These are phyloP conservation scores for Diorhabda sublineata DNA, from an alignment of 1,140 invertebrate species.

Conservation along the genomic window DNA sequence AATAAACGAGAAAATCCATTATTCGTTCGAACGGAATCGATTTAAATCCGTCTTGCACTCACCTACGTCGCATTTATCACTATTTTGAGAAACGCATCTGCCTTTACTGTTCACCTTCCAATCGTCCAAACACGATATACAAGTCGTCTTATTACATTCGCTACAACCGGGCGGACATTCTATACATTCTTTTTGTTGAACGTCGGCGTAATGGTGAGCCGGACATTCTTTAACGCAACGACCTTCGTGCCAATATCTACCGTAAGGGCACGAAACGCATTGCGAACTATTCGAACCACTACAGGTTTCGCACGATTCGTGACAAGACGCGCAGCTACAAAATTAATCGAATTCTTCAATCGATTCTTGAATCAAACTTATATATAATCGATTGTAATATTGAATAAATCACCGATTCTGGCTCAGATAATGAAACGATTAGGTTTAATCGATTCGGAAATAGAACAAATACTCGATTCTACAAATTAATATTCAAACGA, in stretches of 20 bases:
- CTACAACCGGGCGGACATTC: constrained; percentile 69
- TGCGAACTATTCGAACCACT: constrained; percentile 69
- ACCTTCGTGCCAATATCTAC: constrained; percentile 63
- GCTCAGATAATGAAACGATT: too few species aligned
- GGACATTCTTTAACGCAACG: constrained; percentile 64
- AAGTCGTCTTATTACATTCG: constrained; percentile 63
- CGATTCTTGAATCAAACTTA: too few species aligned
- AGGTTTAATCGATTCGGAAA: too few species aligned
- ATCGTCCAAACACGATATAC: constrained; percentile 63
- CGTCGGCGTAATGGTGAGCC: constrained; percentile 66
- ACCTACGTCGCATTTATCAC: constrained; percentile 61
- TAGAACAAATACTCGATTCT: too few species aligned
- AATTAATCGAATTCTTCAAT: too few species aligned
- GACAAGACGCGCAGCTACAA: constrained; percentile 68
- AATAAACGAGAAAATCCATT: constrained; percentile 20
- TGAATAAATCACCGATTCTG: too few species aligned
- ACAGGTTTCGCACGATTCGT: constrained; percentile 77
- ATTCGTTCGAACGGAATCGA: not conserved
- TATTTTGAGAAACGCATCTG: constrained; percentile 62
- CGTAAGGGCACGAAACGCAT: constrained; percentile 72
- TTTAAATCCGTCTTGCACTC: constrained; percentile 33
- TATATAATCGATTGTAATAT: too few species aligned
- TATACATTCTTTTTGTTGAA: constrained; percentile 67
- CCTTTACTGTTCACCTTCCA: constrained; percentile 71
- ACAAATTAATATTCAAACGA: too few species aligned